Evolutionary conservation across 2,113 vertebrate genomes (phyloP).

Genomic region (Rhinogobius similis): DNA sequence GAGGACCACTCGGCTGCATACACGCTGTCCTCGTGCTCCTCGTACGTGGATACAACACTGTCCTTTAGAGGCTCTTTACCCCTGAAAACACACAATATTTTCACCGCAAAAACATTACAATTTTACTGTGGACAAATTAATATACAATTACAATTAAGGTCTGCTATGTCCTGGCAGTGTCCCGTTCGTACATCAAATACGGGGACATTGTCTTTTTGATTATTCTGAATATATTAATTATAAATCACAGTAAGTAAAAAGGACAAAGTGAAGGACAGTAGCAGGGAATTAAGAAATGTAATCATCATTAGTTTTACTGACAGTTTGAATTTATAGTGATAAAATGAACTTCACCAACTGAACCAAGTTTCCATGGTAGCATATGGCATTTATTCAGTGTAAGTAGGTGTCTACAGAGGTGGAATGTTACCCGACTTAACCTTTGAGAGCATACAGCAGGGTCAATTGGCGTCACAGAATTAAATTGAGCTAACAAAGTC

Average conservation of each 20-base stretch:
- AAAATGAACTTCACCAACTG: not conserved
- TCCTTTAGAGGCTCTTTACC: slow-evolving; percentile 91
- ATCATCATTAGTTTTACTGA: not conserved
- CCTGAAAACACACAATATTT: slow-evolving; percentile 61
- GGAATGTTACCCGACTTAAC: not conserved
- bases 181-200: not conserved
- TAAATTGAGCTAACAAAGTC: not conserved
- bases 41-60: slow-evolving; percentile 94
- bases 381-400: not conserved
- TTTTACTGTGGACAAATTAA: not conserved
- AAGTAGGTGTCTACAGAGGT: slow-evolving; percentile 2
- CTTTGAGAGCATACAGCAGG: not conserved
- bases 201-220: not conserved
- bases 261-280: slow-evolving; percentile 1
- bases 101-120: not conserved
- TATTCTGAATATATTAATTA: not conserved
- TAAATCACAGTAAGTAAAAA: not conserved
- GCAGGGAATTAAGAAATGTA: not conserved
- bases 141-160: not conserved
- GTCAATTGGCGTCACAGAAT: not conserved
- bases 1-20: slow-evolving; percentile 98
- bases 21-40: slow-evolving; percentile 98
- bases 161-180: not conserved
- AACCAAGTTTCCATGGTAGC: slow-evolving; percentile 2
- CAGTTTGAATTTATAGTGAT: not conserved